phyloP scores from a whole-genome alignment of 1,140 invertebrate genomes.

The Mercenaria mercenaria region DNA sequence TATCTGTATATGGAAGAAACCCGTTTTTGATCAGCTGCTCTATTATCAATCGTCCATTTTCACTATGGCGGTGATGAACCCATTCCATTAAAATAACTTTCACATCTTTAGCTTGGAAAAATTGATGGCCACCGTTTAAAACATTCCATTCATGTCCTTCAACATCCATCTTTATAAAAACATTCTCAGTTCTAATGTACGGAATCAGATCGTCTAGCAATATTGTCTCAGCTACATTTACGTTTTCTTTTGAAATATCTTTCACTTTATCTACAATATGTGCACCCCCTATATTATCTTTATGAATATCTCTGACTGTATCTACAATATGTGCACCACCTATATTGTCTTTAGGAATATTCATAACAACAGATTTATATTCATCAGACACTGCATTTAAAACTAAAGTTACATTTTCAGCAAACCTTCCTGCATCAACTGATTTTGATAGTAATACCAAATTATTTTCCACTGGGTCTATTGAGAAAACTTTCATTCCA shows the following conservation, averaged over 20 bases:
- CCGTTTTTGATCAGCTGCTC: constrained; percentile 30
- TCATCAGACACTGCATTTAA: constrained; percentile 73
- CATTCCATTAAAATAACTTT: constrained; percentile 80
- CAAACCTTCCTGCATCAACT: constrained; percentile 53
- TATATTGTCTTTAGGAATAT: constrained; percentile 72
- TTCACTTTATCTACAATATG: neutral
- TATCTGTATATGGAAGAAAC: constrained; percentile 37
- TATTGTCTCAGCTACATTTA: constrained; percentile 12
- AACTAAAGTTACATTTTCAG: constrained; percentile 69
- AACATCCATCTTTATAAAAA: constrained; percentile 69
- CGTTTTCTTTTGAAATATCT: neutral
- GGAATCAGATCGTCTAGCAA: constrained; percentile 69
- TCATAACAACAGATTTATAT: constrained; percentile 64
- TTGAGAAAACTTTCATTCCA: constrained; percentile 75
- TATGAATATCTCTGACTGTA: constrained; percentile 15
- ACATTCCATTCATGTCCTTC: constrained; percentile 76
- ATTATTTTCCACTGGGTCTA: constrained; percentile 73
- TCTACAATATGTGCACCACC: constrained; percentile 72
- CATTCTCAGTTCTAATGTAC: constrained; percentile 41
- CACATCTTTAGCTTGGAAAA: constrained; percentile 73
- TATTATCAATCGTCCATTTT: constrained; percentile 24
- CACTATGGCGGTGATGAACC: constrained; percentile 56
- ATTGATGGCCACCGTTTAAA: constrained; percentile 56
- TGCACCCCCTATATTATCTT: constrained; percentile 77
- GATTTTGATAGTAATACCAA: constrained; percentile 66